Evolutionary conservation across 2,888 invertebrate species (phyloP).

Genomic region (Pyralis farinalis): DNA sequence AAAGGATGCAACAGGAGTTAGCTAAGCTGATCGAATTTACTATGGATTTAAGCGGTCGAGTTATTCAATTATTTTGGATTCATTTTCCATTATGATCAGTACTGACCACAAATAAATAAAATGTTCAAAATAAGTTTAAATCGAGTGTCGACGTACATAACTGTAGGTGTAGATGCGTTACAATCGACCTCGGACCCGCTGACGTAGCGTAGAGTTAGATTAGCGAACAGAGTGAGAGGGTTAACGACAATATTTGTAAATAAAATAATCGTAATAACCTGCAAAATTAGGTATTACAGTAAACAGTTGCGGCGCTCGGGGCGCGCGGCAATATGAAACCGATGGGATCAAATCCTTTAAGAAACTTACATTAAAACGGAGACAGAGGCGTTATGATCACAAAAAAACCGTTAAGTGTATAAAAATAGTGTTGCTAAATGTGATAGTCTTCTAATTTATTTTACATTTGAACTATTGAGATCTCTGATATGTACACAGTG

Average conservation of each 20-base stretch:
- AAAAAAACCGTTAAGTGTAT: slow-evolving; percentile 73
- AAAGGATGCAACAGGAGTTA: slow-evolving; percentile 55
- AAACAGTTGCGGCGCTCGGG: slow-evolving; percentile 42
- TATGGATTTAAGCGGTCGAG: slow-evolving; percentile 76
- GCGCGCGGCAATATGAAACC: slow-evolving; percentile 73
- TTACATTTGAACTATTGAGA: slow-evolving; percentile 66
- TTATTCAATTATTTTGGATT: slow-evolving; percentile 63
- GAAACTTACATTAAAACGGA: slow-evolving; percentile 74
- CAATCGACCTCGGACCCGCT: slow-evolving; percentile 69
- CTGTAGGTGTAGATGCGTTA: slow-evolving; percentile 62
- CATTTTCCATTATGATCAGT: slow-evolving; percentile 60
- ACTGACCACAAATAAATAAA: slow-evolving; percentile 54
- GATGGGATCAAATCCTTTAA: slow-evolving; percentile 82
- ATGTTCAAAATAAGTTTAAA: slow-evolving; percentile 60
- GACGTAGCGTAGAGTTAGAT: slow-evolving; percentile 74
- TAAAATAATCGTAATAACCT: slow-evolving; percentile 77
- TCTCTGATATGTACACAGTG: slow-evolving; percentile 64
- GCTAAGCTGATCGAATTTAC: slow-evolving; percentile 79
- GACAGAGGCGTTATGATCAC: slow-evolving; percentile 61
- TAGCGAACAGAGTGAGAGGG: slow-evolving; percentile 81
- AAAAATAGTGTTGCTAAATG: slow-evolving; percentile 78
- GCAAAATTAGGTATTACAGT: slow-evolving; percentile 70
- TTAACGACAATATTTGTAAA: slow-evolving; percentile 82
- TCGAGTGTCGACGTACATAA: slow-evolving; percentile 54
- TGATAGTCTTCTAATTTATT: slow-evolving; percentile 78